phyloP scores from a whole-genome alignment of 2,113 vertebrate species.

The Fukomys damarensis region DNA sequence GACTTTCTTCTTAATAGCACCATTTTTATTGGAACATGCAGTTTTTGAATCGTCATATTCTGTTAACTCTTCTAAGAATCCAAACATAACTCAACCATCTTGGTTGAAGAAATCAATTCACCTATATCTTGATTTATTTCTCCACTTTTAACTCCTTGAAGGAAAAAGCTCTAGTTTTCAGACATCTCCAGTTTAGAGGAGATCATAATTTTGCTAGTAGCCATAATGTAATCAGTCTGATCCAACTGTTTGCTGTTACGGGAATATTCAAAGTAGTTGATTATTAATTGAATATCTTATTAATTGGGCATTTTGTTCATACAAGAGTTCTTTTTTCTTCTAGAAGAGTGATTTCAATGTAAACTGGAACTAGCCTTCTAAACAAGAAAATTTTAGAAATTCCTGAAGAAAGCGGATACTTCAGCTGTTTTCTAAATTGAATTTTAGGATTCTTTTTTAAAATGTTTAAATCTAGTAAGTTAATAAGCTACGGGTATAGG shows the following conservation, averaged over 20 bases:
- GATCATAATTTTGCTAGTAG: background rate
- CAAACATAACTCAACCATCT: constrained; percentile 49
- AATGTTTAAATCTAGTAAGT: background rate
- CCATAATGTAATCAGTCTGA: background rate
- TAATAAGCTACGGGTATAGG: background rate
- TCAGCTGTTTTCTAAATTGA: background rate
- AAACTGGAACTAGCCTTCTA: background rate
- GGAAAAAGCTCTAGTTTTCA: background rate
- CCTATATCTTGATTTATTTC: background rate
- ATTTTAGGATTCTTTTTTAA: background rate
- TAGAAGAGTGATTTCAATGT: background rate
- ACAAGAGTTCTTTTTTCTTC: background rate
- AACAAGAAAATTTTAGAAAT: background rate
- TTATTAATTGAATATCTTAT: background rate
- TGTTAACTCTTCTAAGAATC: constrained; percentile 68
- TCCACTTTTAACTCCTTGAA: background rate
- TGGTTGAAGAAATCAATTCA: constrained; percentile 59
- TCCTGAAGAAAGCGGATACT: background rate
- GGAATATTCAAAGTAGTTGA: background rate
- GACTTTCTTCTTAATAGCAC: constrained; percentile 67
- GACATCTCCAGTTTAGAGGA: background rate
- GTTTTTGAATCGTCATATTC: constrained; percentile 63
- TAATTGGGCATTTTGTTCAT: no score
- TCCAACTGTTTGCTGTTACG: background rate
- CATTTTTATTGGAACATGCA: constrained; percentile 71